phyloP scores from a whole-genome alignment of 2,113 vertebrate species.

The Paralichthys olivaceus region DNA sequence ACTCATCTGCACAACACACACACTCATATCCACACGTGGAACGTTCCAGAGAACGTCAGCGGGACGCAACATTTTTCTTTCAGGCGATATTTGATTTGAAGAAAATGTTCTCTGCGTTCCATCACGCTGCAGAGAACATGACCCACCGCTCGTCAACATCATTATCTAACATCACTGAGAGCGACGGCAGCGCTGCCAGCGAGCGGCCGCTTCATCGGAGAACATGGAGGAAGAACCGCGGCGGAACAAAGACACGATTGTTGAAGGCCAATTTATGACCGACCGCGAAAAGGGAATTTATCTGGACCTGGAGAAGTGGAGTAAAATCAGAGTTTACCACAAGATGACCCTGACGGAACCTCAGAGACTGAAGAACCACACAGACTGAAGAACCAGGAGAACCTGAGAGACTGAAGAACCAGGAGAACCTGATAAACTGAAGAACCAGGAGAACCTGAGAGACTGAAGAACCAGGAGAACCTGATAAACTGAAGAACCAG shows the following conservation, averaged over 20 bases:
- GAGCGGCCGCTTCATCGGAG: not conserved
- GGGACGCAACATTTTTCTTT: not conserved
- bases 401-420: not conserved
- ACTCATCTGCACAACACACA: too few species aligned
- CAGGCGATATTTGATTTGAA: not conserved
- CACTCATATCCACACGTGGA: not conserved
- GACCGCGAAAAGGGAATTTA: not conserved
- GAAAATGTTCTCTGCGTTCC: not conserved
- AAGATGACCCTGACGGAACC: not conserved
- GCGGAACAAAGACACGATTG: not conserved
- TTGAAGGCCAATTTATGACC: not conserved
- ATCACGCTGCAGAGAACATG: not conserved
- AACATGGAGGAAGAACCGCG: not conserved
- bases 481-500: too few species aligned
- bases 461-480: too few species aligned
- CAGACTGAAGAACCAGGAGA: not conserved
- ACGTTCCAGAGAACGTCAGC: not conserved
- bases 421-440: too few species aligned
- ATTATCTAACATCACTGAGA: not conserved
- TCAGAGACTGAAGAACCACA: not conserved
- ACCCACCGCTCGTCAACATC: not conserved
- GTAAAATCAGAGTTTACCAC: not conserved
- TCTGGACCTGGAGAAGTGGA: not conserved
- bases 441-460: too few species aligned
- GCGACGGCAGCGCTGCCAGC: not conserved